These are phyloP conservation scores for Lophius piscatorius DNA, from an alignment of 2,113 vertebrate genomes.

Conservation along the genomic window DNA sequence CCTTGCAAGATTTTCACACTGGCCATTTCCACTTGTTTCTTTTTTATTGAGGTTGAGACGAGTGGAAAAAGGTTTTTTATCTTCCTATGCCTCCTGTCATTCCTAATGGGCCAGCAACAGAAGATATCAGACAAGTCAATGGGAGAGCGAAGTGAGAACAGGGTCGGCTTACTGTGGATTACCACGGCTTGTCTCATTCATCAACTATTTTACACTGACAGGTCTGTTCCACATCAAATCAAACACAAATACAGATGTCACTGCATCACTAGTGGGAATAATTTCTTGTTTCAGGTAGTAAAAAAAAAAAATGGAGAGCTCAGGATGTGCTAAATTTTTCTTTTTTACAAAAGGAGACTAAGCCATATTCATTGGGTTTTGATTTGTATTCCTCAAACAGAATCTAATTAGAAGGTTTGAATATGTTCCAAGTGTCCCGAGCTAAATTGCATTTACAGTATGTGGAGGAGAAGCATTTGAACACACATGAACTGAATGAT, in stretches of 20 bases:
- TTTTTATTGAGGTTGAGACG: slow-evolving; percentile 19
- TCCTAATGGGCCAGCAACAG: slow-evolving; percentile 56
- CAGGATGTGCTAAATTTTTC: slow-evolving; percentile 58
- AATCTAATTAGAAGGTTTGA: slow-evolving; percentile 74
- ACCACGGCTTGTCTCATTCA: slow-evolving; percentile 61
- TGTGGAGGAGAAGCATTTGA: slow-evolving; percentile 38
- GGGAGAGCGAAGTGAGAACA: slow-evolving; percentile 48
- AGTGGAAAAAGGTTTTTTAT: slow-evolving; percentile 43
- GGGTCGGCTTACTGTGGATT: slow-evolving; percentile 56
- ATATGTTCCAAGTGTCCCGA: slow-evolving; percentile 59
- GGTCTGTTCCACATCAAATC: slow-evolving; percentile 50
- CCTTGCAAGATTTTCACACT: slow-evolving; percentile 38
- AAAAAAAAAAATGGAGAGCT: slow-evolving; percentile 14
- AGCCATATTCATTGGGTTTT: slow-evolving; percentile 62
- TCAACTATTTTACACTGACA: slow-evolving; percentile 44
- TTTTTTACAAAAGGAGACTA: slow-evolving; percentile 66
- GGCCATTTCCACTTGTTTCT: slow-evolving; percentile 39
- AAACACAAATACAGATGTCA: slow-evolving; percentile 53
- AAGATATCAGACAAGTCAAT: slow-evolving; percentile 64
- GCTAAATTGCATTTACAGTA: slow-evolving; percentile 35
- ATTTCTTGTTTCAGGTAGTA: slow-evolving; percentile 56
- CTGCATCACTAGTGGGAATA: slow-evolving; percentile 39
- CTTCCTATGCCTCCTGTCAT: slow-evolving; percentile 48
- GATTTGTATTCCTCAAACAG: slow-evolving; percentile 73
- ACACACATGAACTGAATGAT: slow-evolving; percentile 33